phyloP scores from a whole-genome alignment of 2,113 vertebrate genomes.

The Callospermophilus lateralis region DNA sequence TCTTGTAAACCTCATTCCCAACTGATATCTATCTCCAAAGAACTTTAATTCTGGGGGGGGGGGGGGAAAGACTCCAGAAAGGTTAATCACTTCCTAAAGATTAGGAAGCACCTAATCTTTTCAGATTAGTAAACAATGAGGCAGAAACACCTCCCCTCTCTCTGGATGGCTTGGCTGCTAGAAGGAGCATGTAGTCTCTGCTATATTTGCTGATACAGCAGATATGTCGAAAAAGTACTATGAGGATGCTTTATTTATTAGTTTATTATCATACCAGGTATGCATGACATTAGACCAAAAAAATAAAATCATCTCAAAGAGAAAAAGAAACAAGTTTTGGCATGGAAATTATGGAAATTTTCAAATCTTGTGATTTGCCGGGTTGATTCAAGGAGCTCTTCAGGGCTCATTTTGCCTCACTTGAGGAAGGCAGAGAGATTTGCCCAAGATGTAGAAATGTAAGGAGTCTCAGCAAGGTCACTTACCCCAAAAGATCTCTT shows the following conservation, averaged over 20 bases:
- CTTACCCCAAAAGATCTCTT: neutral
- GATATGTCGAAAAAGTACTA: neutral
- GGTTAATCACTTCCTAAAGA: neutral
- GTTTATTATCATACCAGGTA: neutral
- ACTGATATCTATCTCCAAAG: neutral
- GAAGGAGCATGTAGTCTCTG: neutral
- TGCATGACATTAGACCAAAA: neutral
- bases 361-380: neutral
- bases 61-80: neutral
- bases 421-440: neutral
- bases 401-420: too few relatives aligned
- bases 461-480: neutral
- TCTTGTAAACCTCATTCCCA: neutral
- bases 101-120: neutral
- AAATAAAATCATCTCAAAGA: neutral
- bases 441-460: neutral
- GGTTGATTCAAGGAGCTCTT: neutral
- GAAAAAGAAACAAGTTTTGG: neutral
- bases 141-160: neutral
- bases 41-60: neutral
- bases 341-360: neutral
- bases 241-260: neutral
- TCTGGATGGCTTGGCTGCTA: neutral
- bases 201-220: neutral
- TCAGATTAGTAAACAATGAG: neutral